Conservation (phyloP, 1,140 invertebrate genomes). For the Listronotus bonariensis region DNA sequence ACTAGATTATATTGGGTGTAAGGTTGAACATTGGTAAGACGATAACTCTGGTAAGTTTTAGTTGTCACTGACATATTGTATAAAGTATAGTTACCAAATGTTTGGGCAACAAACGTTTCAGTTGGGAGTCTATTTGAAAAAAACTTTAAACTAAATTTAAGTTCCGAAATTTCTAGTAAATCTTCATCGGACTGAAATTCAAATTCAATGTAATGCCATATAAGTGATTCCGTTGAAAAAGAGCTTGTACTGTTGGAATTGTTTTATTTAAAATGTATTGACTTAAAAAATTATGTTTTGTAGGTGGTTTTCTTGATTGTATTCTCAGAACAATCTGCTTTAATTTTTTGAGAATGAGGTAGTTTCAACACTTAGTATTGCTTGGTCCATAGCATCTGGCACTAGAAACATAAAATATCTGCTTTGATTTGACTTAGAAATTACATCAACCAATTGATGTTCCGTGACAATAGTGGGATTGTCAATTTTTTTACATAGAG, state of each 20-base stretch:
- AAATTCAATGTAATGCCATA: slow-evolving; percentile 64
- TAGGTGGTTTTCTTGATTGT: slow-evolving; percentile 56
- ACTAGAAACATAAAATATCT: slow-evolving; percentile 57
- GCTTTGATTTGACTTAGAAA: slow-evolving; percentile 21
- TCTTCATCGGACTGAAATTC: slow-evolving; percentile 39
- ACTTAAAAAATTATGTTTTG: slow-evolving; percentile 52
- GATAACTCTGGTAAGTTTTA: slow-evolving; percentile 28
- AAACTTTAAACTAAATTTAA: slow-evolving; percentile 30
- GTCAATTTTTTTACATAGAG: slow-evolving; percentile 37
- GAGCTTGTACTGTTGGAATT: slow-evolving; percentile 44
- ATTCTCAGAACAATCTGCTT: slow-evolving; percentile 52
- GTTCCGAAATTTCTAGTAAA: slow-evolving; percentile 9
- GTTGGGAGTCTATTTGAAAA: slow-evolving; percentile 23
- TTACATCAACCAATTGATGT: slow-evolving; percentile 24
- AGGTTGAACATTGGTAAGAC: slow-evolving; percentile 34
- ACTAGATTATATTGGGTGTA: slow-evolving; percentile 58
- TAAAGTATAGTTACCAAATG: slow-evolving; percentile 17
- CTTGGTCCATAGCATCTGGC: slow-evolving; percentile 44
- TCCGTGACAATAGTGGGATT: slow-evolving; percentile 33
- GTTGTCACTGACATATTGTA: slow-evolving; percentile 35
- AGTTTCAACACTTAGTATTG: slow-evolving; percentile 32
- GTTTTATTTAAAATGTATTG: slow-evolving; percentile 45
- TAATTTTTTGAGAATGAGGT: slow-evolving; percentile 37
- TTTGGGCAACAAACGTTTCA: slow-evolving; percentile 10
- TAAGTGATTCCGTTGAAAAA: slow-evolving; percentile 59